These are phyloP conservation scores for Mechanitis mazaeus DNA, from an alignment of 2,888 invertebrate genomes.

Conservation along the genomic window DNA sequence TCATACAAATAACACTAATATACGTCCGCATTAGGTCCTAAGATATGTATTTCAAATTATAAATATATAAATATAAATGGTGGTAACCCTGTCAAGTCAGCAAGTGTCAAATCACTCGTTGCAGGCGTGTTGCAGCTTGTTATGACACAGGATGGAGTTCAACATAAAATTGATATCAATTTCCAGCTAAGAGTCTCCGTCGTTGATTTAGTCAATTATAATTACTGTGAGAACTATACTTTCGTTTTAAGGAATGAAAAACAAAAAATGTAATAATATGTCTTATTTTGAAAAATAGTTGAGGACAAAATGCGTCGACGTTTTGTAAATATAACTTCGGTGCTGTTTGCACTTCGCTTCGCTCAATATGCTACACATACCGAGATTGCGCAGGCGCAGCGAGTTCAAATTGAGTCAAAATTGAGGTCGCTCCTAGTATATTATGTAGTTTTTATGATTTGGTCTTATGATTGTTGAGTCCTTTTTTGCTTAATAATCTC, in stretches of 20 bases:
- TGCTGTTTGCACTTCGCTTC: too few species aligned
- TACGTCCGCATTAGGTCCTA: too few species aligned
- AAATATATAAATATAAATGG: not conserved
- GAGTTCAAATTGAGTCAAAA: too few species aligned
- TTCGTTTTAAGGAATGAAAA: not conserved
- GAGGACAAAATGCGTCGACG: too few species aligned
- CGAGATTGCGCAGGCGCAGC: too few species aligned
- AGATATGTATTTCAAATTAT: too few species aligned
- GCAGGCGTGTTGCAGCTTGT: slow-evolving; percentile 32
- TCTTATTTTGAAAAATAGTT: too few species aligned
- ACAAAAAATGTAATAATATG: too few species aligned
- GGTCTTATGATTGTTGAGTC: not conserved
- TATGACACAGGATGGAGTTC: slow-evolving; percentile 28
- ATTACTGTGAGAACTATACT: slow-evolving; percentile 1
- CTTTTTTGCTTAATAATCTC: too few species aligned
- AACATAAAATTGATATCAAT: slow-evolving; percentile 28
- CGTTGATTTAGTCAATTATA: slow-evolving; percentile 8
- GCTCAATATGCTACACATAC: too few species aligned
- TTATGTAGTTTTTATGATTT: not conserved
- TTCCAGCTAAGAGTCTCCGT: slow-evolving; percentile 20
- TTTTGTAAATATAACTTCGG: too few species aligned
- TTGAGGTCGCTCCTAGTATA: not conserved
- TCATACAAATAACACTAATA: too few species aligned
- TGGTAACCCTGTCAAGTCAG: slow-evolving; percentile 46
- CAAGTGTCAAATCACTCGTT: slow-evolving; percentile 55